Base-by-base conservation (phyloP, 2,797 vertebrate genomes). In the Oreortyx pictus region DNA sequence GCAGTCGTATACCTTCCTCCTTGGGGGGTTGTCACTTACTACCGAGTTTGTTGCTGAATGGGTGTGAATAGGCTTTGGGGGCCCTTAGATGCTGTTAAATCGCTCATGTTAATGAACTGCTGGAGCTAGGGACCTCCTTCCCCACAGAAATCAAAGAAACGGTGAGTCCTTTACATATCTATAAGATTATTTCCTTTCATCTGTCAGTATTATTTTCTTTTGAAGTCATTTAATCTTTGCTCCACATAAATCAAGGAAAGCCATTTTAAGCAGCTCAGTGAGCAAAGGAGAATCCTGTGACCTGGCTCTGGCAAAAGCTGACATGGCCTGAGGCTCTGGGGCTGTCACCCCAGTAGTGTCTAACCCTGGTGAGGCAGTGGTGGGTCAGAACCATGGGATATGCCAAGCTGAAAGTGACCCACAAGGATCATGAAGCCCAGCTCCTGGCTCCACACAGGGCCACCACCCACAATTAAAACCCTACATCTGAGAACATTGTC, bases 91-190 rank as follows among this genome's bases (percentile, higher is more conserved):
- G 82, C 96, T 89, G 91, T 96, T 98, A 98, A 98, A 98, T 97
- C 97, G 96, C 96, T 96, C 97, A 97, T 98, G 97, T 98, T 98
- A 98, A 98, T 98, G 98, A 98, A 98, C 97, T 98, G 97, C 94
- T 95, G 93, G 96, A 97, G 97, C 97, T 98, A 94, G 97, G 97
- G 98, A 98, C 97, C 97, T 97, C 97, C 97, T 98, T 90, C 85
- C 87, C 92, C 31, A 14, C 79, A 52, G 50, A 73, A 94, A 82
- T 95, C 96, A 95, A 87, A 94, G 91, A 94, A 97, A 97, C 94
- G 89, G 95, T 96, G 94, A 96, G 97, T 97, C 98, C 97, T 98
- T 98, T 97, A 96, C 89, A 91, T 98, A 97, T 97, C 98, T 98
- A 86, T 97, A 96, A 97, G 96, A 96, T 83, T 67, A 82, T 97